Percentiles rank a stretch among this genome's conserved stretches.
Conservation (phyloP, 1,140 invertebrate genomes). For the Drosophila tani region DNA sequence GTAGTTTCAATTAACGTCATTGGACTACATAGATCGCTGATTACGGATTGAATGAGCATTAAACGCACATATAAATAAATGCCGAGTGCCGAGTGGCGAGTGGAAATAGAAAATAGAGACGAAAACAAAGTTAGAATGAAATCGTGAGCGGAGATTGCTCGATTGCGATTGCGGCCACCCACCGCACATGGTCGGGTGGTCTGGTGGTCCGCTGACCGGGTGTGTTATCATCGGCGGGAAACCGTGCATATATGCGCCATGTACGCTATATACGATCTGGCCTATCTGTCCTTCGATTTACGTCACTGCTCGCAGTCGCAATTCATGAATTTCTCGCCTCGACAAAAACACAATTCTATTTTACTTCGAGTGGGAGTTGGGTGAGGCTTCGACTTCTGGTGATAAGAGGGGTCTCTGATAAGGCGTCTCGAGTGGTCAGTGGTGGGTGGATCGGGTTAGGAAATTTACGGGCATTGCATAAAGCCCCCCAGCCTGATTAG, state of each 20-base stretch:
- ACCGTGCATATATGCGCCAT: slow-evolving; percentile 10
- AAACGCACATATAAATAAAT: slow-evolving; percentile 44
- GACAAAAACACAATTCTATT: slow-evolving; percentile 43
- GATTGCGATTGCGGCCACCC: slow-evolving; percentile 71
- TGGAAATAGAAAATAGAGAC: slow-evolving; percentile 45
- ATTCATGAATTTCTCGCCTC: slow-evolving; percentile 65
- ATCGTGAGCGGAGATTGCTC: slow-evolving; percentile 47
- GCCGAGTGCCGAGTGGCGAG: slow-evolving; percentile 5
- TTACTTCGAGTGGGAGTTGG: slow-evolving; percentile 34
- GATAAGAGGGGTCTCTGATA: slow-evolving; percentile 26
- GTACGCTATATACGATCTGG: slow-evolving; percentile 37
- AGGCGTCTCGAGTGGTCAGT: slow-evolving; percentile 28
- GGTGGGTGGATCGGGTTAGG: slow-evolving; percentile 24
- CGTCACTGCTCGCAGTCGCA: slow-evolving; percentile 63
- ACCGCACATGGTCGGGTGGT: slow-evolving; percentile 50
- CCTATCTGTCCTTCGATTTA: slow-evolving; percentile 62
- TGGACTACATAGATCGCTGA: slow-evolving; percentile 82
- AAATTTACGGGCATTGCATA: slow-evolving; percentile 64
- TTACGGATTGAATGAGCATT: slow-evolving; percentile 71
- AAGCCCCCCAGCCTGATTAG: slow-evolving; percentile 30
- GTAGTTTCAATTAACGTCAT: slow-evolving; percentile 84
- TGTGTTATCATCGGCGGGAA: slow-evolving; percentile 32
- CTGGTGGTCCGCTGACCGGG: slow-evolving; percentile 11
- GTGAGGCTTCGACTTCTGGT: background rate
- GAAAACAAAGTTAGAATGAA: slow-evolving; percentile 54